Evolutionary conservation across 2,797 vertebrate species (phyloP).

Genomic region (Phrynocephalus vlangalii): DNA sequence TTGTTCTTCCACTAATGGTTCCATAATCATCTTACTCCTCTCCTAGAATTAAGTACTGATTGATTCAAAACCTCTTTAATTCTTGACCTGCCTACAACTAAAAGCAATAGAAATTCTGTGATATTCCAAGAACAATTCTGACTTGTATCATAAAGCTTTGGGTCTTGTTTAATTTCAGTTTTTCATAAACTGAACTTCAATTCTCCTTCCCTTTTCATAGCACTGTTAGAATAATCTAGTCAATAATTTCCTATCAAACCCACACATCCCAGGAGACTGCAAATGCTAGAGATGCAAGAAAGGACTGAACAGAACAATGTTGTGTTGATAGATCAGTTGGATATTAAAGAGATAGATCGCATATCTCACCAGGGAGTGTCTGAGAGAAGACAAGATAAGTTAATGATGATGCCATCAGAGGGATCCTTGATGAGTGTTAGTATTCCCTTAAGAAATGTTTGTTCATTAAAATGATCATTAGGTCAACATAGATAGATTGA

Average conservation of each 20-base stretch:
- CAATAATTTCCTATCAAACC: not conserved
- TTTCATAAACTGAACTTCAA: not conserved
- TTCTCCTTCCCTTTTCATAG: not conserved
- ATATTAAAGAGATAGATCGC: slow-evolving; percentile 21
- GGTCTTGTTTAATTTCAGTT: not conserved
- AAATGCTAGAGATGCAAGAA: slow-evolving; percentile 1
- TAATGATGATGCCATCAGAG: slow-evolving; percentile 13
- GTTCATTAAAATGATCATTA: slow-evolving; percentile 34
- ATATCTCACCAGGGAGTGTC: not conserved
- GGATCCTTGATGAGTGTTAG: not conserved
- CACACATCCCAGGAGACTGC: not conserved
- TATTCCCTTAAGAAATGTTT: slow-evolving; percentile 24
- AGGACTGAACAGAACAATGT: not conserved
- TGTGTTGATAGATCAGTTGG: not conserved
- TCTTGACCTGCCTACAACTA: not conserved
- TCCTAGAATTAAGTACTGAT: not conserved
- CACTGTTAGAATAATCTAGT: slow-evolving; percentile 11
- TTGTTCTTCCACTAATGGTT: not conserved
- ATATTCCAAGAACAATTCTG: slow-evolving; percentile 25
- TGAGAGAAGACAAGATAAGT: not conserved
- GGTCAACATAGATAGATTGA: slow-evolving; percentile 22
- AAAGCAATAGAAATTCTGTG: slow-evolving; percentile 41
- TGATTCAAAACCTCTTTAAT: not conserved
- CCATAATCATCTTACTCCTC: no score
- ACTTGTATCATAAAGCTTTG: slow-evolving; percentile 21